Conservation (phyloP, 2,113 vertebrate genomes). For the Caloenas nicobarica region DNA sequence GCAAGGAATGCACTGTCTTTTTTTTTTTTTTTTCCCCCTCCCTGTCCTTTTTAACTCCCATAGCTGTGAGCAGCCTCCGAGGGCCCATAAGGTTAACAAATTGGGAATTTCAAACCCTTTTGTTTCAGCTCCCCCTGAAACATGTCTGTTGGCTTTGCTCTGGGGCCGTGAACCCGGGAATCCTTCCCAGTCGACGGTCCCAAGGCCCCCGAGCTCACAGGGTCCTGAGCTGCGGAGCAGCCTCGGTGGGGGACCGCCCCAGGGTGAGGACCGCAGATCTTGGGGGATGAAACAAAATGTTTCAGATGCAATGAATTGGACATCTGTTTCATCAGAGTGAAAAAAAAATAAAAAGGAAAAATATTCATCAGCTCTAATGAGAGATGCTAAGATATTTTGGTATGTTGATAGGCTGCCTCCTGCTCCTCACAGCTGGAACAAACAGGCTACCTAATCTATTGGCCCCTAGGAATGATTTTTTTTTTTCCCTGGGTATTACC, state of each 20-base stretch:
- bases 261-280: slow-evolving; percentile 34
- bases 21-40: not conserved
- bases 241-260: slow-evolving; percentile 23
- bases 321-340: slow-evolving; percentile 55
- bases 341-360: not conserved
- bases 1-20: not conserved
- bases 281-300: slow-evolving; percentile 26
- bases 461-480: not conserved
- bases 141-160: slow-evolving; percentile 27
- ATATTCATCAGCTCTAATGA: slow-evolving; percentile 38
- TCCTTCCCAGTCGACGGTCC: not conserved
- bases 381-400: slow-evolving; percentile 54
- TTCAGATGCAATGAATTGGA: slow-evolving; percentile 50
- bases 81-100: slow-evolving; percentile 64
- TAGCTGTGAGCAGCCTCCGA: not conserved
- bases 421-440: slow-evolving; percentile 60
- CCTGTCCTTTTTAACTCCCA: slow-evolving; percentile 21
- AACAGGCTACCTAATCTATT: not conserved
- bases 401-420: slow-evolving; percentile 48
- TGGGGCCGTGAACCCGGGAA: not conserved
- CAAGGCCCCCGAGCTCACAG: not conserved
- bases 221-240: not conserved
- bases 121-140: slow-evolving; percentile 47
- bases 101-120: slow-evolving; percentile 54
- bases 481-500: not conserved